phyloP scores from a whole-genome alignment of 2,113 vertebrate genomes.

The Pedetes capensis region DNA sequence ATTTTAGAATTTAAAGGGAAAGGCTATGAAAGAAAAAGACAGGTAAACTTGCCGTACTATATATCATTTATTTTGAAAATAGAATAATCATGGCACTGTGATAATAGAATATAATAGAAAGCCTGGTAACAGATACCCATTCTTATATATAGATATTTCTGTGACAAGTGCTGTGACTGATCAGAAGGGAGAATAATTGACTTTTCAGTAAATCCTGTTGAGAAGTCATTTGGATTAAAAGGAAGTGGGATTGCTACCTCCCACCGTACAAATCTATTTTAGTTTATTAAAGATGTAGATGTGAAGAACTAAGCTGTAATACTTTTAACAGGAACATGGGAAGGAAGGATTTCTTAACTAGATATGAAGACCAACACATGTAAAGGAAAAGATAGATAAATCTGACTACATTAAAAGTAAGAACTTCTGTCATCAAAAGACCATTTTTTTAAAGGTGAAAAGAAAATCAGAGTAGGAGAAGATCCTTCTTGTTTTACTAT shows the following conservation, averaged over 20 bases:
- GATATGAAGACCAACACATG: background rate
- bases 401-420: slow-evolving; percentile 54
- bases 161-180: background rate
- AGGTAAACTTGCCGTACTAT: background rate
- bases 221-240: background rate
- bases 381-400: no score
- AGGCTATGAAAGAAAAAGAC: background rate
- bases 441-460: background rate
- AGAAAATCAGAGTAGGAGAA: background rate
- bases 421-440: slow-evolving; percentile 25
- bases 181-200: background rate
- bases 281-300: background rate
- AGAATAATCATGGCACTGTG: background rate
- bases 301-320: background rate
- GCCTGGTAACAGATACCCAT: background rate
- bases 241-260: background rate
- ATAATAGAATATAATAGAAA: background rate
- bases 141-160: background rate
- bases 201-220: background rate
- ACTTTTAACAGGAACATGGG: background rate
- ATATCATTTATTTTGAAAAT: background rate
- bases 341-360: background rate
- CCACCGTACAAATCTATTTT: background rate
- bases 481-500: background rate
- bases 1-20: background rate